These are phyloP conservation scores for Elegia similella DNA, from an alignment of 2,888 invertebrate genomes.

Conservation along the genomic window DNA sequence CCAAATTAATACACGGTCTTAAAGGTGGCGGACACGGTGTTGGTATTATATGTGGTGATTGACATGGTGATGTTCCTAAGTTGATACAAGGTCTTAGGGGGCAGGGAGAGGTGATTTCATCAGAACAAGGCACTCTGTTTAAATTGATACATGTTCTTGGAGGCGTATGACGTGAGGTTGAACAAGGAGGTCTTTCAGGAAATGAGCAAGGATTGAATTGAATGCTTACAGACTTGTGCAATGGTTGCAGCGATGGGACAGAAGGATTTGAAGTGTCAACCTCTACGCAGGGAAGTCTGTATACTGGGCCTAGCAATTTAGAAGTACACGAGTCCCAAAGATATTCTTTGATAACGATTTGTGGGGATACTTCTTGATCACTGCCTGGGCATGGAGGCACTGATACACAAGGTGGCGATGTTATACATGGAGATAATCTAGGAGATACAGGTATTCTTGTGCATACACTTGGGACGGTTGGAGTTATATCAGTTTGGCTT, in stretches of 20 bases:
- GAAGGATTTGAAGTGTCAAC: background rate
- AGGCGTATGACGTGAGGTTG: background rate
- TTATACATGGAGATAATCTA: constrained; percentile 13
- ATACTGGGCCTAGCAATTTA: constrained; percentile 7
- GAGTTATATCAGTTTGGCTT: constrained; percentile 39
- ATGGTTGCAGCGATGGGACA: background rate
- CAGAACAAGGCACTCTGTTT: background rate
- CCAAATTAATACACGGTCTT: background rate
- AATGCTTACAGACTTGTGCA: constrained; percentile 1
- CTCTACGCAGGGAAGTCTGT: constrained; percentile 6
- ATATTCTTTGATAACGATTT: constrained; percentile 47
- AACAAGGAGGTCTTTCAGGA: background rate
- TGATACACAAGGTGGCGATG: no score
- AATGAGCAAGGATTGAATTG: background rate
- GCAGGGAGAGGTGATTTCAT: no score
- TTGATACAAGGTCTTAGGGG: background rate
- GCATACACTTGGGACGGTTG: constrained; percentile 12
- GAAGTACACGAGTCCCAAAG: constrained; percentile 39
- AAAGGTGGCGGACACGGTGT: background rate
- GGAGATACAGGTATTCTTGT: constrained; percentile 5
- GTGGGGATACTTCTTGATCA: constrained; percentile 32
- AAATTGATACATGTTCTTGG: background rate
- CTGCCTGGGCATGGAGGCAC: constrained; percentile 17
- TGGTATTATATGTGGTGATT: background rate
- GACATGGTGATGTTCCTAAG: background rate